Evolutionary conservation across 2,113 vertebrate genomes (phyloP).

Genomic region (Gallinago undulata): DNA sequence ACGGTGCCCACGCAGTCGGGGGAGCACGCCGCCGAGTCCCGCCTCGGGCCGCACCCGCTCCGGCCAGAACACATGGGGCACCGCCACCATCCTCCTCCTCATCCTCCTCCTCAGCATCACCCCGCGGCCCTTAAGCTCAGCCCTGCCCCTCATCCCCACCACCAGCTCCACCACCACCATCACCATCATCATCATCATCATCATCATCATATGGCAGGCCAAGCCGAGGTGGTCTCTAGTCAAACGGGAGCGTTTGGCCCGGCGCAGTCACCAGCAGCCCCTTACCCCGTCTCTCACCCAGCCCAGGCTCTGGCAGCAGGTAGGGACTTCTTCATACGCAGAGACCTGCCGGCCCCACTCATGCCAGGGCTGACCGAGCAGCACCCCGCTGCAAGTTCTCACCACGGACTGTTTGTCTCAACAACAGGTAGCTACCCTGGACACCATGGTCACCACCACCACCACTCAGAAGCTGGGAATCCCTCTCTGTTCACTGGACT

Average conservation of each 20-base stretch:
- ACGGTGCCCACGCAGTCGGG: conserved; percentile 84
- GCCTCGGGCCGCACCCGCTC: conserved; percentile 86
- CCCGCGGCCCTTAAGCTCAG: conserved; percentile 91
- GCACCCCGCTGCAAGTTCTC: conserved; percentile 85
- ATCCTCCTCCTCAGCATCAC: conserved; percentile 80
- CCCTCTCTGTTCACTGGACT: conserved; percentile 92
- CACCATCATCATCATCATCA: conserved; percentile 77
- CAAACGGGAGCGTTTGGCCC: conserved; percentile 86
- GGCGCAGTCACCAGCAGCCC: conserved; percentile 78
- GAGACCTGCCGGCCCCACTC: conserved; percentile 87
- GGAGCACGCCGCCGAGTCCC: conserved; percentile 85
- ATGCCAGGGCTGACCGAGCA: conserved; percentile 86
- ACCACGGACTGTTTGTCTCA: conserved; percentile 97
- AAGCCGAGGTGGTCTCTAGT: conserved; percentile 87
- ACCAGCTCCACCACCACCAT: conserved; percentile 80
- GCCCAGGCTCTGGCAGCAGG: conserved; percentile 85
- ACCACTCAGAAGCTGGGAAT: conserved; percentile 86
- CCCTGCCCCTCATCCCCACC: conserved; percentile 94
- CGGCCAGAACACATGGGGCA: conserved; percentile 91
- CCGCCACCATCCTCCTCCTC: conserved; percentile 85
- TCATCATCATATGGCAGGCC: conserved; percentile 86
- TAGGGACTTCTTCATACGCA: conserved; percentile 88
- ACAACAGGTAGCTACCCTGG: conserved; percentile 99
- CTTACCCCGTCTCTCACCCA: conserved; percentile 80
- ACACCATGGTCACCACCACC: conserved; percentile 92